These are phyloP conservation scores for Adrianichthys oophorus DNA, from an alignment of 2,797 vertebrate species.

Conservation along the genomic window DNA sequence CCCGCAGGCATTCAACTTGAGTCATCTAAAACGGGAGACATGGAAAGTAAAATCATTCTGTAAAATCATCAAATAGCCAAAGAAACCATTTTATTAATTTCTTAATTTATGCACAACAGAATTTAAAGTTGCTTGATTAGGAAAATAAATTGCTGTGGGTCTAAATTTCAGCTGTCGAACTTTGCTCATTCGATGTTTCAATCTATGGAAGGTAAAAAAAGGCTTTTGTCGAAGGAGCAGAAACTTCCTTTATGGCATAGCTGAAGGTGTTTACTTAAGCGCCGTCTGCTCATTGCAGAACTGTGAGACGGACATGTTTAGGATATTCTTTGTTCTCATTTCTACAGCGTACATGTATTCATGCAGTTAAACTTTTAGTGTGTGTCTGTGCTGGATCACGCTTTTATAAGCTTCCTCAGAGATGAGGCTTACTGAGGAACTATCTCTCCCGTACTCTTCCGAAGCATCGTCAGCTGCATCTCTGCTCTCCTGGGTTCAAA, in stretches of 20 bases:
- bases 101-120: too few relatives aligned
- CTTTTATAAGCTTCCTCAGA: constrained; percentile 39
- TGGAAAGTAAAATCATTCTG: too few relatives aligned
- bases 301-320: constrained; percentile 23
- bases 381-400: constrained; percentile 13
- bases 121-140: too few relatives aligned
- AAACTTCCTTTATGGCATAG: constrained; percentile 14
- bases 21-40: too few relatives aligned
- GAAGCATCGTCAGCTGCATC: constrained; percentile 60
- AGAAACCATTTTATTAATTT: too few relatives aligned
- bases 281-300: constrained; percentile 24
- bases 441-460: constrained; percentile 29
- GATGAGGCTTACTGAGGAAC: constrained; percentile 27
- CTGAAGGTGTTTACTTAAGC: constrained; percentile 49
- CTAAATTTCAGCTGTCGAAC: constrained; percentile 11
- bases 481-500: constrained; percentile 67
- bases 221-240: constrained; percentile 13
- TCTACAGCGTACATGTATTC: constrained; percentile 7
- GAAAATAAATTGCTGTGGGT: constrained; percentile 8
- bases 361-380: constrained; percentile 4
- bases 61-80: too few relatives aligned
- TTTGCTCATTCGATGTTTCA: constrained; percentile 13
- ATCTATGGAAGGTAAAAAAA: constrained; percentile 37
- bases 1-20: too few relatives aligned
- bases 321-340: constrained; percentile 24